phyloP scores from a whole-genome alignment of 2,888 invertebrate genomes.

The Cistogaster globosa region DNA sequence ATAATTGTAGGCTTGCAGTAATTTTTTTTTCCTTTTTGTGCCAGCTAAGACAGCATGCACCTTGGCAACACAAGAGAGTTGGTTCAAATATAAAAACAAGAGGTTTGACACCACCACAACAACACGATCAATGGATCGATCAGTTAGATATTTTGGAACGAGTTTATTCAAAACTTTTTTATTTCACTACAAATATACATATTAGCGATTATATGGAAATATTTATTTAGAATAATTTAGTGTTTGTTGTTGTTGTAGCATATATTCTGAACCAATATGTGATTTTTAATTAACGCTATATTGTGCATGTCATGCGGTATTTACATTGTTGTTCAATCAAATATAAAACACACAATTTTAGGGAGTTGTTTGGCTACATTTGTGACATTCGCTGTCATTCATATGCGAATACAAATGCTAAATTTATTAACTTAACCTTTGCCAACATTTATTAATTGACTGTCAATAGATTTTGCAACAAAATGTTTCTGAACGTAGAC shows the following conservation, averaged over 20 bases:
- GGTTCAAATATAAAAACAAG: conserved; percentile 30
- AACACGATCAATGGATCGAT: conserved; percentile 56
- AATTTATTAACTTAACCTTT: conserved; percentile 63
- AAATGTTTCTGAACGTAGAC: conserved; percentile 29
- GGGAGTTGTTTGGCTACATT: conserved; percentile 64
- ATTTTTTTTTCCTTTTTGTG: conserved; percentile 16
- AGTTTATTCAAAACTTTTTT: conserved; percentile 19
- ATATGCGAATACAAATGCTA: conserved; percentile 38
- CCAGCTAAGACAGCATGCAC: conserved; percentile 41
- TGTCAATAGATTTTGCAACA: conserved; percentile 61
- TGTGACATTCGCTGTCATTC: conserved; percentile 65
- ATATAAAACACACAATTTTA: conserved; percentile 62
- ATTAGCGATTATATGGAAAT: conserved; percentile 13
- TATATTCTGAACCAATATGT: conserved; percentile 41
- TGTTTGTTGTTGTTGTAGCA: conserved; percentile 1
- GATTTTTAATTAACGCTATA: conserved; percentile 69
- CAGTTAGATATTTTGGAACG: conserved; percentile 40
- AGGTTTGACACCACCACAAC: conserved; percentile 42
- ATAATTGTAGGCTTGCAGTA: conserved; percentile 60
- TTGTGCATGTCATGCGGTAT: conserved; percentile 68
- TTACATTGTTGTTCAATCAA: conserved; percentile 67
- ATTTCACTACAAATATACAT: conserved; percentile 19
- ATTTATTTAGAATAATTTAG: conserved; percentile 28
- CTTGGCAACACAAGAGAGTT: conserved; percentile 36
- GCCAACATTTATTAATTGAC: conserved; percentile 69